A percentile compares a stretch with the other conserved stretches of the same genome.
Evolutionary conservation across 2,888 invertebrate genomes (phyloP).

Genomic region (Lithophane socia): DNA sequence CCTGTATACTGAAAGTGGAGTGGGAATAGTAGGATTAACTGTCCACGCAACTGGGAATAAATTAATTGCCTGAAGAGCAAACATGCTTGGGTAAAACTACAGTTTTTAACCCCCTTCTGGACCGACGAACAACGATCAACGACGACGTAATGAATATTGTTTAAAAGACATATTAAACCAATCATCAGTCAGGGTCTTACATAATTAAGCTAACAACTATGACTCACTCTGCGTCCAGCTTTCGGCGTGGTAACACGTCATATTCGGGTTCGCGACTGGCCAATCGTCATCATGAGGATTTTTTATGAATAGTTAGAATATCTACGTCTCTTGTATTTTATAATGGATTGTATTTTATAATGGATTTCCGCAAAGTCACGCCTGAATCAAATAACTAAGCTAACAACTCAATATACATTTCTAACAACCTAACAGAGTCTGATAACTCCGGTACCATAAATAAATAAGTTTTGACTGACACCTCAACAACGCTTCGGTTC

Average conservation of each 20-base stretch:
- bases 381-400: too few relatives aligned
- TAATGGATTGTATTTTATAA: too few relatives aligned
- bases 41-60: background rate
- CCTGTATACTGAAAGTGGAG: background rate
- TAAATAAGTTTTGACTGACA: slow-evolving; percentile 5
- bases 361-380: too few relatives aligned
- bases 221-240: too few relatives aligned
- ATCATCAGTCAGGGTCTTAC: background rate
- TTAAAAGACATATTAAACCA: background rate
- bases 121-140: background rate
- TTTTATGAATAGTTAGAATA: too few relatives aligned
- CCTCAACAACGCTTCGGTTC: background rate
- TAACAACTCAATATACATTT: background rate
- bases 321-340: too few relatives aligned
- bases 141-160: too few relatives aligned
- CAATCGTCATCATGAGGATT: too few relatives aligned
- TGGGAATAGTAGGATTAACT: background rate
- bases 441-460: background rate
- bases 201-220: too few relatives aligned
- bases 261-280: too few relatives aligned
- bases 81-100: background rate
- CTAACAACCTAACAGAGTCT: background rate
- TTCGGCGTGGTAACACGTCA: too few relatives aligned
- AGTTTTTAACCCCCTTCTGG: background rate
- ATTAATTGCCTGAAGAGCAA: background rate